Conservation (phyloP, 30 jellyfish, hydroid and myxozoan species). For the Chrysaora quinquecirrha region DNA sequence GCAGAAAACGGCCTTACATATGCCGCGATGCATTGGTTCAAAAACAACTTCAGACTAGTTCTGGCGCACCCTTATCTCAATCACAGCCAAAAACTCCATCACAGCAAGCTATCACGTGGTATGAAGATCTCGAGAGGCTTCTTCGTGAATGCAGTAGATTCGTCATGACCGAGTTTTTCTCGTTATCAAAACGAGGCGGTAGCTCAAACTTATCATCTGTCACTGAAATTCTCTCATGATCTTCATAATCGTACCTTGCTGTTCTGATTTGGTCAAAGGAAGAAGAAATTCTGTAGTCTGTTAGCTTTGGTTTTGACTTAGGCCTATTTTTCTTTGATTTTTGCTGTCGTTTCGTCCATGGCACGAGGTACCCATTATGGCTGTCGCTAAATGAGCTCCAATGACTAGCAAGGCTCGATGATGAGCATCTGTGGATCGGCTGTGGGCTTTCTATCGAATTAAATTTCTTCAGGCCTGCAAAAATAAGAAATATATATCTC, state of each 20-base stretch:
- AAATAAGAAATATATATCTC: too few species aligned
- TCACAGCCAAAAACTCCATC: background rate
- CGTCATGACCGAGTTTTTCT: background rate
- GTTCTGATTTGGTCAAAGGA: conserved; percentile 22
- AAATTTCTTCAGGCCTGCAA: too few species aligned
- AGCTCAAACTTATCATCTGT: background rate
- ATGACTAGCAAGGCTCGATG: background rate
- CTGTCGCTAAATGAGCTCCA: conserved; percentile 2
- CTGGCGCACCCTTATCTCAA: background rate
- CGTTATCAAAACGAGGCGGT: background rate
- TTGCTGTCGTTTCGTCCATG: conserved; percentile 22
- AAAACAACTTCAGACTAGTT: too few species aligned
- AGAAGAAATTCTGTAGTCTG: background rate
- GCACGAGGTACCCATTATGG: background rate
- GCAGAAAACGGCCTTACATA: too few species aligned
- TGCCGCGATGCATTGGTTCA: too few species aligned
- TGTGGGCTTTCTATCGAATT: background rate
- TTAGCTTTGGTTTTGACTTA: background rate
- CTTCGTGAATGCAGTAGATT: background rate
- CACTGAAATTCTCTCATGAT: background rate
- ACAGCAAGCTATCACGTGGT: background rate
- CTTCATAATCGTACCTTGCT: background rate
- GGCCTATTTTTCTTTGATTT: background rate
- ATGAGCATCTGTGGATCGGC: background rate
- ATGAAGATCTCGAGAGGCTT: background rate